phyloP scores from a whole-genome alignment of 2,113 vertebrate species.

The Theristicus caerulescens region DNA sequence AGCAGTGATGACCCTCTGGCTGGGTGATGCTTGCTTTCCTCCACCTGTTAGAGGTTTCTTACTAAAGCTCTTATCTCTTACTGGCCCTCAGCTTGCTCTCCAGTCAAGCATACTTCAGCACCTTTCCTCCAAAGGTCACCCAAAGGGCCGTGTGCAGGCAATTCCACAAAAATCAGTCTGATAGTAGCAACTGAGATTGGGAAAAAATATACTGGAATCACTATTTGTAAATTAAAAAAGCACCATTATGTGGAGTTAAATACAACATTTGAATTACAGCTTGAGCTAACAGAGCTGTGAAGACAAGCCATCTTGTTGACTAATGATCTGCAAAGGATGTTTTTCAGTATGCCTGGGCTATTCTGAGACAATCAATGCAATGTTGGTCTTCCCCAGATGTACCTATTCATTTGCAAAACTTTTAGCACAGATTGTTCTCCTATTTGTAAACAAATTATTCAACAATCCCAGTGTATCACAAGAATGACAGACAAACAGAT shows the following conservation, averaged over 20 bases:
- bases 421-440: slow-evolving; percentile 42
- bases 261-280: not conserved
- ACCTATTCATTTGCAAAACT: slow-evolving; percentile 45
- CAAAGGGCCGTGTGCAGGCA: not conserved
- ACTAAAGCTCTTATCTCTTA: not conserved
- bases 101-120: not conserved
- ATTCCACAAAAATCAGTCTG: not conserved
- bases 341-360: not conserved
- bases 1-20: not conserved
- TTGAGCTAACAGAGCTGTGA: not conserved
- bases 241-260: not conserved
- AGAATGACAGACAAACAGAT: slow-evolving; percentile 47
- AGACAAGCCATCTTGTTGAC: not conserved
- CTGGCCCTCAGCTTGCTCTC: not conserved
- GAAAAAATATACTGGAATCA: not conserved
- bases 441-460: slow-evolving; percentile 62
- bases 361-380: not conserved
- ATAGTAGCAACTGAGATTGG: not conserved
- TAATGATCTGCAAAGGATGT: not conserved
- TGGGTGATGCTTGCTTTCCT: not conserved
- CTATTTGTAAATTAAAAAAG: not conserved
- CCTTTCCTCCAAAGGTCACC: not conserved
- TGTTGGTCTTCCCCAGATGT: slow-evolving; percentile 27
- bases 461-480: not conserved
- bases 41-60: not conserved